phyloP scores from a whole-genome alignment of 92 coral and sea anemone genomes.

The Umimayanthus kanabou region DNA sequence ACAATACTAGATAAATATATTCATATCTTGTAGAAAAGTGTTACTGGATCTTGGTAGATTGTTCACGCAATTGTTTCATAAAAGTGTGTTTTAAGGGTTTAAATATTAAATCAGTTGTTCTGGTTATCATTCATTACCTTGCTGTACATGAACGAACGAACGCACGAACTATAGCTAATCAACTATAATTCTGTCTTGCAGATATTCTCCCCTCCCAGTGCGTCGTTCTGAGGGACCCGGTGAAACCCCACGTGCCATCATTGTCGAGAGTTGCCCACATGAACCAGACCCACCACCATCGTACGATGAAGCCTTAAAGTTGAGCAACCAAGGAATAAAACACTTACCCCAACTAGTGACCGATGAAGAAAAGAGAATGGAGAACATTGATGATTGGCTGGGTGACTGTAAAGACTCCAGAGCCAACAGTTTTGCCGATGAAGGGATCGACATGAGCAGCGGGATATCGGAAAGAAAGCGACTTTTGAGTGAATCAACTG shows the following conservation, averaged over 20 bases:
- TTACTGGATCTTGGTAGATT: too few relatives aligned
- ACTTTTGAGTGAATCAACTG: not conserved
- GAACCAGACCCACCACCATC: constrained; percentile 14
- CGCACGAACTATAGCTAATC: too few relatives aligned
- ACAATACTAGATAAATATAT: too few relatives aligned
- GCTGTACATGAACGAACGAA: too few relatives aligned
- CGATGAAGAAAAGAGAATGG: constrained; percentile 33
- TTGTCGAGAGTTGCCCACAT: not conserved
- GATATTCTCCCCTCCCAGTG: too few relatives aligned
- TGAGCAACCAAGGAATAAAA: not conserved
- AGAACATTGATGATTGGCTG: not conserved
- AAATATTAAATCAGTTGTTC: too few relatives aligned
- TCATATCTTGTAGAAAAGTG: too few relatives aligned
- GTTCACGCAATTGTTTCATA: too few relatives aligned
- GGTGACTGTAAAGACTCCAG: not conserved
- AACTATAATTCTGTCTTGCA: too few relatives aligned
- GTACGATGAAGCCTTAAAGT: constrained; percentile 28
- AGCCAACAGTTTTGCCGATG: not conserved
- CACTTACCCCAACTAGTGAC: not conserved
- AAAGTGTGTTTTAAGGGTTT: too few relatives aligned
- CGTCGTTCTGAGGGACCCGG: not conserved
- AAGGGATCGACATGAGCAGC: not conserved
- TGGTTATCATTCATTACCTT: too few relatives aligned
- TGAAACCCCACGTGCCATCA: not conserved
- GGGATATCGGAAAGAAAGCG: not conserved